Conservation (phyloP, 2,888 invertebrate species). For the Antheraea assamensis region DNA sequence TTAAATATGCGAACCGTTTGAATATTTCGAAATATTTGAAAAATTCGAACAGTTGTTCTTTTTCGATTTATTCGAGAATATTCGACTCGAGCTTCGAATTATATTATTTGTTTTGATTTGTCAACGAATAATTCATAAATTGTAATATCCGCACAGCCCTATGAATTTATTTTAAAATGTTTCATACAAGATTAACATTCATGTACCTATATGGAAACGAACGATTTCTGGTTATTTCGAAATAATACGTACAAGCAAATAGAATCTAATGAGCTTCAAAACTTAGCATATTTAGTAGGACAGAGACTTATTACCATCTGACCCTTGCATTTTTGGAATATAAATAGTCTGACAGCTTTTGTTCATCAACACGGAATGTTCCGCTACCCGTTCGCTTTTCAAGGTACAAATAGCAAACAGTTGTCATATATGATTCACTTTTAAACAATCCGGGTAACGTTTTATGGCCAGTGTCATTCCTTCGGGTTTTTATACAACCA, state of each 20-base stretch:
- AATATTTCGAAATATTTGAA: too few relatives aligned
- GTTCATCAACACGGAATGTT: neutral
- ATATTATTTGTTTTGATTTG: too few relatives aligned
- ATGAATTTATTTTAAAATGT: too few relatives aligned
- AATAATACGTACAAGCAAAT: neutral
- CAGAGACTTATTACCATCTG: neutral
- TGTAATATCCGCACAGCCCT: too few relatives aligned
- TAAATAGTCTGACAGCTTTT: neutral
- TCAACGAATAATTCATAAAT: too few relatives aligned
- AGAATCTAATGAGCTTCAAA: neutral
- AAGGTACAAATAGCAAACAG: conserved; percentile 10
- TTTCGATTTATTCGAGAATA: too few relatives aligned
- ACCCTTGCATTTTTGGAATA: neutral
- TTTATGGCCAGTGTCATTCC: conserved; percentile 10
- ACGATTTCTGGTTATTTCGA: neutral
- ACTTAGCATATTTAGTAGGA: neutral
- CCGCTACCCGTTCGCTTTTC: neutral
- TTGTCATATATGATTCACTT: conserved; percentile 8
- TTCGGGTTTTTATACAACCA: conserved; percentile 1
- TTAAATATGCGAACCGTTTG: too few relatives aligned
- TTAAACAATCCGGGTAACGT: neutral
- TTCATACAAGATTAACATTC: too few relatives aligned
- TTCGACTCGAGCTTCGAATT: too few relatives aligned
- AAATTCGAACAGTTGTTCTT: too few relatives aligned
- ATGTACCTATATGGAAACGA: too few relatives aligned